Percentiles rank a stretch among this genome's conserved stretches.
Conservation (phyloP, 2,888 invertebrate species). For the Nomada goodeniana region DNA sequence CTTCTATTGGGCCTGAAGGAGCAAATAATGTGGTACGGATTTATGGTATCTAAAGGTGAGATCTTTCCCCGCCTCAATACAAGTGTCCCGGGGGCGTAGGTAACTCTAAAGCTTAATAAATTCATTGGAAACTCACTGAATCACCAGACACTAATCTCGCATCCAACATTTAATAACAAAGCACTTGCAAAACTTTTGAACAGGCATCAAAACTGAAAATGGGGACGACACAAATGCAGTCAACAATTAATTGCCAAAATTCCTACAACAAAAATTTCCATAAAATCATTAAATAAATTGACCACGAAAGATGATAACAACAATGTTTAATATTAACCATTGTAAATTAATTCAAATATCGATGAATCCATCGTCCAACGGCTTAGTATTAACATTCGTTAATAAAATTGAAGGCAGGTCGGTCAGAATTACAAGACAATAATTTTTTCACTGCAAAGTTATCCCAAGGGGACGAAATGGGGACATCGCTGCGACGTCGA, state of each 20-base stretch:
- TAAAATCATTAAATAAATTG: too few relatives aligned
- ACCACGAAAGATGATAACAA: too few relatives aligned
- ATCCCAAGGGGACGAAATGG: neutral
- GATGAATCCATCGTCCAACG: too few relatives aligned
- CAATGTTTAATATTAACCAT: too few relatives aligned
- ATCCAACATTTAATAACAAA: neutral
- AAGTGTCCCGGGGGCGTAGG: neutral
- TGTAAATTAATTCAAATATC: too few relatives aligned
- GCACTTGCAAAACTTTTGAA: too few relatives aligned
- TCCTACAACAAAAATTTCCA: too few relatives aligned
- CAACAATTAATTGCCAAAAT: too few relatives aligned
- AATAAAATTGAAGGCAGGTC: neutral
- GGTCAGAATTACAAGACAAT: neutral
- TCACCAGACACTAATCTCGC: constrained; percentile 1
- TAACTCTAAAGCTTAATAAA: constrained; percentile 2
- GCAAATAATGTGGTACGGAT: constrained; percentile 50
- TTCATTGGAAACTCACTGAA: constrained; percentile 2
- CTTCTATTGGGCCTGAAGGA: constrained; percentile 25
- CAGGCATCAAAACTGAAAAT: neutral
- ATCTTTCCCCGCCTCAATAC: constrained; percentile 15
- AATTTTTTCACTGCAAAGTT: constrained; percentile 7
- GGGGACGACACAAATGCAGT: neutral
- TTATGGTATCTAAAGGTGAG: constrained; percentile 22
- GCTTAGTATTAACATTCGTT: neutral
- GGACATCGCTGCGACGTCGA: neutral